Conservation (phyloP, 1,140 invertebrate genomes). For the Heliconius nattereri region DNA sequence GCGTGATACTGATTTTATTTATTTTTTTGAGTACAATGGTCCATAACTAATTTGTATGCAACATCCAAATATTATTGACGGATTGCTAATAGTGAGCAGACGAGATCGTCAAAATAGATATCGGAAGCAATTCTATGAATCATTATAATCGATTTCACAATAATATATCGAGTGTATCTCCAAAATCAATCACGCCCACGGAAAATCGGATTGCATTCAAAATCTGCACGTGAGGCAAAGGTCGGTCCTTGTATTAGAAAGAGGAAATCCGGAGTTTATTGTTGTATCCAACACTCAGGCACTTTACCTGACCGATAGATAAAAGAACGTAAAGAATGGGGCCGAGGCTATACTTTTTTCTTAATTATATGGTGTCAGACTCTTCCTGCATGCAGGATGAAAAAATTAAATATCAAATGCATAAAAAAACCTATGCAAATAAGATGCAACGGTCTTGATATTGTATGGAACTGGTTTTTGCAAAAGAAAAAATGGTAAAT, state of each 20-base stretch:
- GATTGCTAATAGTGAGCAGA: slow-evolving; percentile 19
- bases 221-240: slow-evolving; percentile 78
- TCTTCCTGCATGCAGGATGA: slow-evolving; percentile 43
- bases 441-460: slow-evolving; percentile 67
- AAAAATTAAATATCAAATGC: slow-evolving; percentile 48
- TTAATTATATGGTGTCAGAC: slow-evolving; percentile 74
- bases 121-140: slow-evolving; percentile 50
- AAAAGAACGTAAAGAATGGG: slow-evolving; percentile 59
- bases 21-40: background rate
- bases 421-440: slow-evolving; percentile 71
- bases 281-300: slow-evolving; percentile 69
- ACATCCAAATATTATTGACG: slow-evolving; percentile 8
- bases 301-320: slow-evolving; percentile 76
- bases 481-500: slow-evolving; percentile 40
- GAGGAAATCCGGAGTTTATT: slow-evolving; percentile 78
- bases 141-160: slow-evolving; percentile 59
- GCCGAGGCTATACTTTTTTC: slow-evolving; percentile 63
- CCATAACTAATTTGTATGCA: background rate
- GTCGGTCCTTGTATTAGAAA: slow-evolving; percentile 73
- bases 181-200: slow-evolving; percentile 78
- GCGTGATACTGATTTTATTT: too few relatives aligned
- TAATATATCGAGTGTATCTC: slow-evolving; percentile 67
- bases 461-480: slow-evolving; percentile 55
- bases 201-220: slow-evolving; percentile 70
- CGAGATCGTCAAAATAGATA: slow-evolving; percentile 32